phyloP scores from a whole-genome alignment of 53 echinoderm and acorn worm genomes.

The Echinarachnius parma region DNA sequence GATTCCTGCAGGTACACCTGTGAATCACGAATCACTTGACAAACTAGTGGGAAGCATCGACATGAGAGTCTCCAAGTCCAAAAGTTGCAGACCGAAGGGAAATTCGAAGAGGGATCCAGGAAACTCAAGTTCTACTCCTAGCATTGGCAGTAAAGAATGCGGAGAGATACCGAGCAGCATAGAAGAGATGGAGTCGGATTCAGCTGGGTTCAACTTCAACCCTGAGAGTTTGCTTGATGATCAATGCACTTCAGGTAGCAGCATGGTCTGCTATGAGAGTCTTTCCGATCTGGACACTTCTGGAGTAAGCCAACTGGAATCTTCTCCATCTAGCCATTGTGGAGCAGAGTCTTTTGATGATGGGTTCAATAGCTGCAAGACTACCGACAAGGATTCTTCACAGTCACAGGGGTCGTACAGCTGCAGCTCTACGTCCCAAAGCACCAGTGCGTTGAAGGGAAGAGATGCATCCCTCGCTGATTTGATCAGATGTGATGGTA shows the following conservation, averaged over 20 bases:
- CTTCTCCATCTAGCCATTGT: not conserved
- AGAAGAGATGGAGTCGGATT: constrained; percentile 3
- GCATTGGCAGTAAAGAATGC: not conserved
- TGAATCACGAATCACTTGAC: constrained; percentile 21
- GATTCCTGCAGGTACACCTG: constrained; percentile 35
- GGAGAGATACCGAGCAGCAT: not conserved
- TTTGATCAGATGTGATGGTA: constrained; percentile 2
- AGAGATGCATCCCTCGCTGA: constrained; percentile 5
- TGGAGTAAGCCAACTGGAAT: constrained; percentile 9
- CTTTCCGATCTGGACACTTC: constrained; percentile 1
- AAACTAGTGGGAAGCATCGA: constrained; percentile 28
- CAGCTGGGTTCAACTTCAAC: not conserved
- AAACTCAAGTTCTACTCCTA: not conserved
- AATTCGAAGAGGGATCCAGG: not conserved
- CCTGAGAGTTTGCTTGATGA: constrained; percentile 15
- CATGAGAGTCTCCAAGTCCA: not conserved
- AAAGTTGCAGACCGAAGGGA: constrained; percentile 4
- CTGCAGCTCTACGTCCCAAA: constrained; percentile 3
- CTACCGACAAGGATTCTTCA: constrained; percentile 20
- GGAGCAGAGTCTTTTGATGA: constrained; percentile 23
- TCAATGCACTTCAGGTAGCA: constrained; percentile 1
- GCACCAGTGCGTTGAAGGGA: not conserved
- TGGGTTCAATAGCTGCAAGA: constrained; percentile 30
- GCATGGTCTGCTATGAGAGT: constrained; percentile 26
- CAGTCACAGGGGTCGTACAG: not conserved